Evolutionary conservation across 1,140 invertebrate genomes (phyloP), one percentile per base, ranked within the genome.

Genomic region (Trichoplusia ni): DNA sequence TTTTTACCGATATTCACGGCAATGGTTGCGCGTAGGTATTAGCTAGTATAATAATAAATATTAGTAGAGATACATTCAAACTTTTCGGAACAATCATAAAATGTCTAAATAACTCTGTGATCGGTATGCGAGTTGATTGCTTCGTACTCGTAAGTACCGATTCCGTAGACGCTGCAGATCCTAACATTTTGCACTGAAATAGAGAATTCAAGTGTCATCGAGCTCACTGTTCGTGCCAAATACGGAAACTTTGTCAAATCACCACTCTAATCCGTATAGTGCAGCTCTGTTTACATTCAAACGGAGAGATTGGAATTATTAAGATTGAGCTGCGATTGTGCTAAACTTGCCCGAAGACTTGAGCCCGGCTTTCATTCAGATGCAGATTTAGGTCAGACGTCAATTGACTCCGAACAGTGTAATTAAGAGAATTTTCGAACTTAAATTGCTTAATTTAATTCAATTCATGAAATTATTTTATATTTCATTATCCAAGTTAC

Each of bases 321-420:
- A 86, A 86, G 82, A 86, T 86, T 64, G 79, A 74, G 65, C 64
- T 73, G 68, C 68, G 81, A 89, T 86, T 86, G 79, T 84, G 75
- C 71, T 80, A 69, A 87, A 82, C 75, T 89, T 85, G 73, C 84
- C 77, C 65, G 73, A 71, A 66, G 77, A 81, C 62, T 75, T 71
- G 70, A 77, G 70, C 67, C 59, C 65, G 69, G 44, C 72, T 67
- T 71, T 81, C 71, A 89, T 86, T 88, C 84, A 78, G 77, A 84
- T 90, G 82, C 76, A 88, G 76, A 90, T 88, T 81, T 84, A 81
- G 86, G 85, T 86, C 85, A 85, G 75, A 71, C 73, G 66, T 75
- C 83, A 76, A 85, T 87, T 87, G 83, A 80, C 72, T 86, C 77
- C 64, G 71, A 82, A 84, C 77, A 82, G 69, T 79, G 75, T 82